Percentiles rank a stretch among this genome's conserved stretches.
Conservation (phyloP, 2,113 vertebrate genomes). For the Lipotes vexillifer region DNA sequence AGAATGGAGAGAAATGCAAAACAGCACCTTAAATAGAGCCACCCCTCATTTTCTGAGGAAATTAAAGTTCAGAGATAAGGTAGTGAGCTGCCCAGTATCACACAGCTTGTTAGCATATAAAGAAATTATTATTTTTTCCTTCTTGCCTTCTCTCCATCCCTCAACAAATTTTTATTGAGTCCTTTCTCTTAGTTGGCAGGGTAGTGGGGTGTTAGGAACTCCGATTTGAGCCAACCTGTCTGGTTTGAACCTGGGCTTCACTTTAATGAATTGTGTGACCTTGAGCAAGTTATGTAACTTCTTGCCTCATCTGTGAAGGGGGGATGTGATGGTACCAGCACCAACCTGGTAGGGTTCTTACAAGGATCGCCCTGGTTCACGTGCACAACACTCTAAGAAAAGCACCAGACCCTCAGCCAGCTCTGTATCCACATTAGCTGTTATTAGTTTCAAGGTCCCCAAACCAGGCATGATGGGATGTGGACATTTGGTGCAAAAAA, state of each 20-base stretch:
- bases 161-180: neutral
- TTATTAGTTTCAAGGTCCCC: neutral
- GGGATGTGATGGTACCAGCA: neutral
- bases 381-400: fast-evolving
- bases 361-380: fast-evolving
- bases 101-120: neutral
- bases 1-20: neutral
- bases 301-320: neutral
- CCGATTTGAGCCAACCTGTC: neutral
- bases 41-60: neutral
- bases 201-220: neutral
- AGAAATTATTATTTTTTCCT: neutral
- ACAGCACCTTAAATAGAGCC: neutral
- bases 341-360: fast-evolving
- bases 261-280: neutral
- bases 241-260: neutral
- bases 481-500: neutral
- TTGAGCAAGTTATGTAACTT: neutral
- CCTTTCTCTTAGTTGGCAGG: neutral
- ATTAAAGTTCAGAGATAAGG: neutral
- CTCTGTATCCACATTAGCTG: fast-evolving
- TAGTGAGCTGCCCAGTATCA: neutral
- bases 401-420: too few relatives aligned
- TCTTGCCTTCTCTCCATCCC: neutral
- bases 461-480: too few relatives aligned